Conservation (phyloP, 35 echinoderm and acorn worm species). For the Strongylocentrotus purpuratus region DNA sequence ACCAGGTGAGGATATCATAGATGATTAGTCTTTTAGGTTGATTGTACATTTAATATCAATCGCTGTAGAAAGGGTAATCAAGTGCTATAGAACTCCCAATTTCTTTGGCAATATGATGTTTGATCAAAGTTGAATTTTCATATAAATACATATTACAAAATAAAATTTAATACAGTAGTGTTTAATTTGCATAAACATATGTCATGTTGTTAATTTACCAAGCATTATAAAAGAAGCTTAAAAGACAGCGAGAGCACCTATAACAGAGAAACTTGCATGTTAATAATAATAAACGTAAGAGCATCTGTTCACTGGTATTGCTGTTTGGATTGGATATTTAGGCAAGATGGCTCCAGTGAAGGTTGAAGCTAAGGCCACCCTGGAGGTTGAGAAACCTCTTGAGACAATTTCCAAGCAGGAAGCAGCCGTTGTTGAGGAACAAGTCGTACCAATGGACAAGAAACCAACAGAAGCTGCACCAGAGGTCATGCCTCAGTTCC, state of each 20-base stretch:
- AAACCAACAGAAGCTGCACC: conserved; percentile 28
- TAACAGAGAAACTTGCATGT: too few species aligned
- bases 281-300: not conserved
- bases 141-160: too few species aligned
- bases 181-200: too few species aligned
- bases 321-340: not conserved
- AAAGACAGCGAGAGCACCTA: too few species aligned
- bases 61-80: too few species aligned
- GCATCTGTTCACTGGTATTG: not conserved
- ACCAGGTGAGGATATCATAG: conserved; percentile 31
- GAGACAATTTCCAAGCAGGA: conserved; percentile 4
- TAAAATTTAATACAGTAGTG: too few species aligned
- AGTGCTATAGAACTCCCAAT: too few species aligned
- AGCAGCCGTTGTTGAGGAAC: conserved; percentile 22
- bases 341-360: conserved; percentile 21
- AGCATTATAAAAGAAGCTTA: too few species aligned
- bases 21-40: not conserved
- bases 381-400: not conserved
- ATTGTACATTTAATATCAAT: too few species aligned
- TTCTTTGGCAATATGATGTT: too few species aligned
- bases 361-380: not conserved
- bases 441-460: conserved; percentile 29
- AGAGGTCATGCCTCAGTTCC: conserved; percentile 33
- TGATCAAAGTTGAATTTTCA: too few species aligned
- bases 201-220: too few species aligned